Percentiles rank a stretch among this genome's conserved stretches.
phyloP scores from a whole-genome alignment of 2,888 invertebrate species.

The Vannuccia rotundouncinata region DNA sequence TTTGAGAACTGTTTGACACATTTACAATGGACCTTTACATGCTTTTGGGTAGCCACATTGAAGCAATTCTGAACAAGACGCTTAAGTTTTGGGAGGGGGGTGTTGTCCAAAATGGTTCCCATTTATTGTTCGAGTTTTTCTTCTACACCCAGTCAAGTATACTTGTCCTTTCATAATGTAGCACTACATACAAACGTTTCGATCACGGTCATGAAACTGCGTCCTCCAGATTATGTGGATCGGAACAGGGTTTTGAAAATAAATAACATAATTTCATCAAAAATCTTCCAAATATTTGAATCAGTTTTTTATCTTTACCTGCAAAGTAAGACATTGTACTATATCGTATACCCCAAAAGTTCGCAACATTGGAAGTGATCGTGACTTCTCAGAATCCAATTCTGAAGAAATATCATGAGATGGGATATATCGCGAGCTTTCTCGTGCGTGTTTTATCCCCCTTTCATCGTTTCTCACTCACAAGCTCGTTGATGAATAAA shows the following conservation, averaged over 20 bases:
- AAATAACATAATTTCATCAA: background rate
- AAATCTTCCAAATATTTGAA: background rate
- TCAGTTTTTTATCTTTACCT: background rate
- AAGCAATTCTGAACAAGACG: background rate
- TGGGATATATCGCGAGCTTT: background rate
- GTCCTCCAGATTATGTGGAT: background rate
- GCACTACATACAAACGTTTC: background rate
- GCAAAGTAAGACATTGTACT: background rate
- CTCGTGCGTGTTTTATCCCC: background rate
- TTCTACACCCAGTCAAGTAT: background rate
- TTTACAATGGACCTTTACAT: background rate
- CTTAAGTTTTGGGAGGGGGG: background rate
- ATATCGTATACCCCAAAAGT: background rate
- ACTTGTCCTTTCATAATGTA: background rate
- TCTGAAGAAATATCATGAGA: background rate
- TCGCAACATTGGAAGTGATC: background rate
- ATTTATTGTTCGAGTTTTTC: background rate
- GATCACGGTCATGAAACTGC: background rate
- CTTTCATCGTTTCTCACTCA: background rate
- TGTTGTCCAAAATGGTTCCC: background rate
- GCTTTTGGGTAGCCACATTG: too few species aligned
- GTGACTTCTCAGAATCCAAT: background rate
- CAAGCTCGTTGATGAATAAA: background rate
- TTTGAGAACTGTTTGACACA: background rate
- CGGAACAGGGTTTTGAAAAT: background rate